Evolutionary conservation across 2,888 invertebrate species (phyloP).

Genomic region (Cyrtodaria siliqua): DNA sequence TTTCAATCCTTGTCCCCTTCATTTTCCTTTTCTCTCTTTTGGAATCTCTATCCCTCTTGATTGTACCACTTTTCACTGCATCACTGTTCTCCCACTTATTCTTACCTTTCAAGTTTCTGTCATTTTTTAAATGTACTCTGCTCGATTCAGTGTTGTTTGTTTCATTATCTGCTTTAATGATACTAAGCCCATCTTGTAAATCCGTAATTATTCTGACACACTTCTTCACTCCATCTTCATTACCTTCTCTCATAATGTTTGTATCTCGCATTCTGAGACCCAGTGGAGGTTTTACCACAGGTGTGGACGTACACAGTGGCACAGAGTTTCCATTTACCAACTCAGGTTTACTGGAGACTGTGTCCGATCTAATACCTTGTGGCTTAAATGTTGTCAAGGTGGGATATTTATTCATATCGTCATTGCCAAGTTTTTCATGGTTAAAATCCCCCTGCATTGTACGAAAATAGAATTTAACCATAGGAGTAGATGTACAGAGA

Average conservation of each 20-base stretch:
- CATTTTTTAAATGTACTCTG: slow-evolving; percentile 2
- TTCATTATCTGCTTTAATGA: not conserved
- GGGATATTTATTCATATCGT: slow-evolving; percentile 6
- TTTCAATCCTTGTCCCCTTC: slow-evolving; percentile 47
- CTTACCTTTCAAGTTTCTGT: slow-evolving; percentile 7
- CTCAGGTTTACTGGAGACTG: not conserved
- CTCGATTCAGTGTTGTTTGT: slow-evolving; percentile 2
- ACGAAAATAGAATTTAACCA: not conserved
- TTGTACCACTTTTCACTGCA: slow-evolving; percentile 3
- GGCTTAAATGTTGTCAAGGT: slow-evolving; percentile 21
- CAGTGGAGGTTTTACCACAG: slow-evolving; percentile 23
- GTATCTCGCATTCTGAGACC: slow-evolving; percentile 42
- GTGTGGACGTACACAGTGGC: slow-evolving; percentile 30
- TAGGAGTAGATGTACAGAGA: slow-evolving; percentile 46
- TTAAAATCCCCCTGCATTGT: not conserved
- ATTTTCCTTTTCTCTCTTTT: slow-evolving; percentile 34
- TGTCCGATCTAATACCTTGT: not conserved
- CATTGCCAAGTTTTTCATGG: not conserved
- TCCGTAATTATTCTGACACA: slow-evolving; percentile 1
- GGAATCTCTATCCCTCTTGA: slow-evolving; percentile 23
- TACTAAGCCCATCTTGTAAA: not conserved
- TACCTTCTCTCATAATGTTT: slow-evolving; percentile 27
- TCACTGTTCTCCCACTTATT: not conserved
- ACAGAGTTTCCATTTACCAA: not conserved
- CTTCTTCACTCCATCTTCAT: slow-evolving; percentile 7